These are phyloP conservation scores for Dicrurus megarhynchus DNA, from an alignment of 2,113 vertebrate genomes.

Conservation along the genomic window DNA sequence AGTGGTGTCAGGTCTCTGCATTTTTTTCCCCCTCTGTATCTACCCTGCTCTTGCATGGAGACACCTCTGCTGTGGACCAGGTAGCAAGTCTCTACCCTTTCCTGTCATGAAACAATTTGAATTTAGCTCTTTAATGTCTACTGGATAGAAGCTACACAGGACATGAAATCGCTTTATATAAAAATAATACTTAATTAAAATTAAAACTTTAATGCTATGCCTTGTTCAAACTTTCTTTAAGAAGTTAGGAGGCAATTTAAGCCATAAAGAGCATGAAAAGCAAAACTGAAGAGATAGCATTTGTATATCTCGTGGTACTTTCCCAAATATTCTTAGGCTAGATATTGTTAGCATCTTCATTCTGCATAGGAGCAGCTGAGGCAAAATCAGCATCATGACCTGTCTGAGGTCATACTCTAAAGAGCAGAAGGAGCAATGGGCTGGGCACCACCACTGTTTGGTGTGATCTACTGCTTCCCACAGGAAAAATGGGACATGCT, in stretches of 20 bases:
- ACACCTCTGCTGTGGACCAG: accelerated
- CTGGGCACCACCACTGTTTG: neutral
- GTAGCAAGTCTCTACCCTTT: accelerated
- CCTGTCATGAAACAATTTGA: neutral
- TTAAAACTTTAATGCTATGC: neutral
- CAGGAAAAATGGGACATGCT: neutral
- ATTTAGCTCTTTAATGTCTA: neutral
- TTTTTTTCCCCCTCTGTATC: neutral
- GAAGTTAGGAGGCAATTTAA: neutral
- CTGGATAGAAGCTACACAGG: neutral
- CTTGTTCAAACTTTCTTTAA: neutral
- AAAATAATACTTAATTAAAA: neutral
- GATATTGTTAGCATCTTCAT: neutral
- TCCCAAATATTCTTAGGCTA: neutral
- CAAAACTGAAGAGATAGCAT: neutral
- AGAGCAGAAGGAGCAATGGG: neutral
- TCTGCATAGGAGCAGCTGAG: neutral
- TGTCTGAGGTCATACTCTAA: neutral
- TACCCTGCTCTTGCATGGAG: neutral
- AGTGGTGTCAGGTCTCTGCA: neutral
- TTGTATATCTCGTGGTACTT: neutral
- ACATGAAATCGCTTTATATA: neutral
- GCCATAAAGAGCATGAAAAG: neutral
- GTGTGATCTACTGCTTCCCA: neutral
- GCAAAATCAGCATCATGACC: neutral